These are phyloP conservation scores for Nephrocerus scutellatus DNA, from an alignment of 2,888 invertebrate species.

Conservation along the genomic window DNA sequence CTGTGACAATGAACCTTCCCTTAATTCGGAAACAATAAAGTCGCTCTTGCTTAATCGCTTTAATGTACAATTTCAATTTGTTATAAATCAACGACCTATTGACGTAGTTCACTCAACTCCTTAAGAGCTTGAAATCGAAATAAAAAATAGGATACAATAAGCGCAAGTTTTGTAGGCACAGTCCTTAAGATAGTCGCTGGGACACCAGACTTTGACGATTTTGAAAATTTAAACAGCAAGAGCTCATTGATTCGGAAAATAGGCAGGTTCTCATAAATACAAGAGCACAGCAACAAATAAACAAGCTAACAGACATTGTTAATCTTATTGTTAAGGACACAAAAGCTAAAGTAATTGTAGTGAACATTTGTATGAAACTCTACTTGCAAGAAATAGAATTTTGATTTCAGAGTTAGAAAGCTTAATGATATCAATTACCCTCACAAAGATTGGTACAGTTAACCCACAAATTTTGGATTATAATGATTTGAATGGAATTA, in stretches of 20 bases:
- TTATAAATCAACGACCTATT: slow-evolving; percentile 13
- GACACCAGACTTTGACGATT: slow-evolving; percentile 7
- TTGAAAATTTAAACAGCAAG: slow-evolving; percentile 1
- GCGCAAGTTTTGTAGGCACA: no score
- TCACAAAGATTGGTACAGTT: slow-evolving; percentile 16
- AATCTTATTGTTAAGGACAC: slow-evolving; percentile 7
- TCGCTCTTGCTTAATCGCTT: background rate
- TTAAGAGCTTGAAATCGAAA: no score
- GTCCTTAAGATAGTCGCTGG: slow-evolving; percentile 4
- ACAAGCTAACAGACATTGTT: slow-evolving; percentile 8
- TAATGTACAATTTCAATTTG: slow-evolving; percentile 9
- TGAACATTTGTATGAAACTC: slow-evolving; percentile 12
- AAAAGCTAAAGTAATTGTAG: slow-evolving; percentile 12
- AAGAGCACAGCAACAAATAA: slow-evolving; percentile 6
- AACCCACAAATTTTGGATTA: slow-evolving; percentile 17
- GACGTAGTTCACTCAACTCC: slow-evolving; percentile 14
- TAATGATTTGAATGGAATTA: slow-evolving; percentile 17
- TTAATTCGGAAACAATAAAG: slow-evolving; percentile 1
- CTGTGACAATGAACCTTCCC: slow-evolving; percentile 1
- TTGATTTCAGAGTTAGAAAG: slow-evolving; percentile 17
- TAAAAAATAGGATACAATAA: no score
- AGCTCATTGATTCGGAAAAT: background rate
- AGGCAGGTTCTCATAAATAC: slow-evolving; percentile 3
- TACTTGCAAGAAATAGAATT: slow-evolving; percentile 19
- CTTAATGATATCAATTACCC: slow-evolving; percentile 14